Base-by-base conservation (phyloP, 2,888 invertebrate genomes). In the Andrena marginata region DNA sequence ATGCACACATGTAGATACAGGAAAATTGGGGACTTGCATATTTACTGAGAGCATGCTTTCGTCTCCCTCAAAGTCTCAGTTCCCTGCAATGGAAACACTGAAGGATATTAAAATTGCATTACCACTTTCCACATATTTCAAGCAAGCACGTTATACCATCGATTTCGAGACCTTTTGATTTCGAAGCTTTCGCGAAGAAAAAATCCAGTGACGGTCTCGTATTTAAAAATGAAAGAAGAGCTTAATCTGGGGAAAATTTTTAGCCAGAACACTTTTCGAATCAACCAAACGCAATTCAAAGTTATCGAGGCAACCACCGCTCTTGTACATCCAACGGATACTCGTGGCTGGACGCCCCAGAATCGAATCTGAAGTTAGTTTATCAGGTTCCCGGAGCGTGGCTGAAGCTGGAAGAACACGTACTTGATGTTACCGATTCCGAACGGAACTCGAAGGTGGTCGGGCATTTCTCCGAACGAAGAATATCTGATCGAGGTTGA, bases 321-420 rank as follows among this genome's bases (percentile, higher is more conserved):
- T 16, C 23, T 23, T 6, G 35, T 13, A 35, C 49, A 7, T 23
- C 23, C 54, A 54, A 13, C 68, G 23, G 68, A 54, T 59, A 33
- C 59, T 56, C n/a, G 59, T 20, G 26, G 29, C 20, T 23, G 26
- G 26, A 60, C 20, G 42, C 13, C 42, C n/a, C 33, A 26, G 63
- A 69, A 77, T 78, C 78, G 67, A 75, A 67, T 74, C 31, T 35
- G 13, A 26, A 63, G 63, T 76, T 69, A 49, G 62, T 68, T 54
- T 60, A 67, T 69, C 77, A 29, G 67, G 48, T 76, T 76, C 33
- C 68, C 2, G 48, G 48, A 76, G 63, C n/a, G 77, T 42, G 56
- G 33, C 56, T 60, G 31, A 8, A 23, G 42, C 48, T 13, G 48
- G 48, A 64, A 56, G 54, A 35, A 69, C 77, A 77, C 77, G 78